Conservation (phyloP, 1,140 invertebrate species). For the Lordiphosa collinella region DNA sequence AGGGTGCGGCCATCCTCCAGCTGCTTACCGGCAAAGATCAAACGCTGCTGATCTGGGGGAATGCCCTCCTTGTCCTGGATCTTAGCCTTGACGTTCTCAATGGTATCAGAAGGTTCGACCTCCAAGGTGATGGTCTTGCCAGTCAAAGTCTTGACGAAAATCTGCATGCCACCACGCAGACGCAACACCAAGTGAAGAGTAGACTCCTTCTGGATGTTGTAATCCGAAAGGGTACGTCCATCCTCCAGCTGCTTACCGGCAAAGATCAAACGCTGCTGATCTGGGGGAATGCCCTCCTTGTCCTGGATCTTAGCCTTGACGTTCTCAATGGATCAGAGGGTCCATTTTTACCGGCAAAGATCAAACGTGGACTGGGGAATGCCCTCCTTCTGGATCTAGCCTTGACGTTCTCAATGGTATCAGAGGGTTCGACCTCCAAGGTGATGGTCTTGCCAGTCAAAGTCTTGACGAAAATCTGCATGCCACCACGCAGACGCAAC, state of each 20-base stretch:
- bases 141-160: constrained; percentile 90
- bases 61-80: constrained; percentile 88
- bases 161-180: constrained; percentile 91
- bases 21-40: constrained; percentile 85
- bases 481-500: constrained; percentile 86
- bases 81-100: constrained; percentile 90
- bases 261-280: constrained; percentile 87
- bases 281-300: constrained; percentile 86
- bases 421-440: constrained; percentile 88
- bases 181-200: constrained; percentile 92
- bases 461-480: constrained; percentile 90
- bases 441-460: constrained; percentile 92
- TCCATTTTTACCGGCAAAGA: constrained; percentile 88
- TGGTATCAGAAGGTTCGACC: constrained; percentile 89
- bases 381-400: constrained; percentile 87
- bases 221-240: constrained; percentile 85
- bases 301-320: constrained; percentile 90
- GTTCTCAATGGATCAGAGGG: constrained; percentile 90
- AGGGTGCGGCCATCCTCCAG: constrained; percentile 87
- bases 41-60: constrained; percentile 87
- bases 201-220: constrained; percentile 93
- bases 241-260: constrained; percentile 90
- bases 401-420: constrained; percentile 91
- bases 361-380: constrained; percentile 87
- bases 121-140: constrained; percentile 91